A percentile compares a stretch with the other conserved stretches of the same genome.
Conservation (phyloP, 2,113 vertebrate genomes). For the Channa argus region DNA sequence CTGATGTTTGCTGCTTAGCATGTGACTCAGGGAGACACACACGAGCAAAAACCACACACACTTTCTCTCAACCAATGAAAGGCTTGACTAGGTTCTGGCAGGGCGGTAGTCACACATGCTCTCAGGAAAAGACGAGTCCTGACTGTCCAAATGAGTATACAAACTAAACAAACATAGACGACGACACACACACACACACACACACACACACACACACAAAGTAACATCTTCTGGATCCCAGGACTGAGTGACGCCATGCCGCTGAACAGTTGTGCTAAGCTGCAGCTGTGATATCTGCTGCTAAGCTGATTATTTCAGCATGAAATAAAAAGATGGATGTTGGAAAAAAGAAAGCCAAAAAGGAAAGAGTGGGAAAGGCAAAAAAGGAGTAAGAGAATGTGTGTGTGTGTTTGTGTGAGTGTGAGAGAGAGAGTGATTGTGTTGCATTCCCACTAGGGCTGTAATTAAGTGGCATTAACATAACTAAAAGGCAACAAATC, state of each 20-base stretch:
- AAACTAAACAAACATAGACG: slow-evolving; percentile 57
- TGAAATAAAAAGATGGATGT: slow-evolving; percentile 4
- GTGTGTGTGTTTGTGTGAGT: slow-evolving; percentile 25
- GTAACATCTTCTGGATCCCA: slow-evolving; percentile 33
- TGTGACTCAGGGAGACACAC: slow-evolving; percentile 64
- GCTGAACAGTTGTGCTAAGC: slow-evolving; percentile 5
- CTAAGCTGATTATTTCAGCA: background rate
- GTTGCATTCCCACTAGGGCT: slow-evolving; percentile 44
- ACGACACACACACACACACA: slow-evolving; percentile 4
- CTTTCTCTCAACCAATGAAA: slow-evolving; percentile 49
- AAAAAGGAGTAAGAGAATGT: background rate
- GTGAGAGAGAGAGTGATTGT: slow-evolving; percentile 10
- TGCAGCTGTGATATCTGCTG: slow-evolving; percentile 24
- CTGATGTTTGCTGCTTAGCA: slow-evolving; percentile 69
- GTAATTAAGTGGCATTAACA: slow-evolving; percentile 79
- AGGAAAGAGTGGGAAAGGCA: background rate
- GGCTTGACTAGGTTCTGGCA: slow-evolving; percentile 27
- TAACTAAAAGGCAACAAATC: slow-evolving; percentile 81
- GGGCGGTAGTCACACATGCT: slow-evolving; percentile 36
- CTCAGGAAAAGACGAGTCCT: slow-evolving; percentile 52
- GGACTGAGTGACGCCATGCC: slow-evolving; percentile 42
- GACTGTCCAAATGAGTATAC: slow-evolving; percentile 37
- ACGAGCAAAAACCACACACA: slow-evolving; percentile 9
- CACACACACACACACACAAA: slow-evolving; percentile 8
- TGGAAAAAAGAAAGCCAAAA: background rate